Evolutionary conservation across 1,140 invertebrate species (phyloP).

Genomic region (Drusus annulatus): DNA sequence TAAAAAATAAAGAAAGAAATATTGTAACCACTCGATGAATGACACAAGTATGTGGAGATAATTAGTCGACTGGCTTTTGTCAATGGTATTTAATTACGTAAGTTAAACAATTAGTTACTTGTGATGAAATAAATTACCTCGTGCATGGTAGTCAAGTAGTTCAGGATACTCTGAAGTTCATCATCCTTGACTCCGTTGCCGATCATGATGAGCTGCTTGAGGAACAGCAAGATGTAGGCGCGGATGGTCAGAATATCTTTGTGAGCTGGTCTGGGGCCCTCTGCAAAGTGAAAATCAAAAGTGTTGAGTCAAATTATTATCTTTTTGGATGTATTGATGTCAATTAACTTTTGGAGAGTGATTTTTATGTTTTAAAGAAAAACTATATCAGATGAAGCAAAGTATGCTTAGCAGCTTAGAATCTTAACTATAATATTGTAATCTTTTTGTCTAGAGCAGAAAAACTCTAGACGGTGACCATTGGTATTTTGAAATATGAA

Average conservation of each 20-base stretch:
- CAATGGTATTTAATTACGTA: too few species aligned
- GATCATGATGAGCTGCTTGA: constrained; percentile 97
- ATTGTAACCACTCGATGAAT: too few species aligned
- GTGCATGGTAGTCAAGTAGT: constrained; percentile 97
- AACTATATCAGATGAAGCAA: too few species aligned
- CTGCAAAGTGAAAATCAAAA: constrained; percentile 71
- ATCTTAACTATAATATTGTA: too few species aligned
- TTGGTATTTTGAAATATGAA: too few species aligned
- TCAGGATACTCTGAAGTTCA: constrained; percentile 97
- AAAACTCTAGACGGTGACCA: too few species aligned
- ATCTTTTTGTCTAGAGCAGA: too few species aligned
- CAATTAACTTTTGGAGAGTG: background rate
- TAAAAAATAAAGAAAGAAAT: too few species aligned
- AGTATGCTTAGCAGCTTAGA: too few species aligned
- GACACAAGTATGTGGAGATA: too few species aligned
- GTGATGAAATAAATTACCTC: constrained; percentile 76
- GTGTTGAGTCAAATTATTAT: background rate
- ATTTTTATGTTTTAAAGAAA: background rate
- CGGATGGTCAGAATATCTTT: constrained; percentile 95
- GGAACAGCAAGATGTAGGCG: constrained; percentile 94
- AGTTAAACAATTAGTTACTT: too few species aligned
- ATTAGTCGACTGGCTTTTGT: too few species aligned
- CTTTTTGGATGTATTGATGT: background rate
- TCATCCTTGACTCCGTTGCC: constrained; percentile 98
- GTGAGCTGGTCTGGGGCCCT: constrained; percentile 92